A percentile compares a stretch with the other conserved stretches of the same genome.
phyloP scores from a whole-genome alignment of 2,797 vertebrate genomes.

The Calcarius lapponicus region DNA sequence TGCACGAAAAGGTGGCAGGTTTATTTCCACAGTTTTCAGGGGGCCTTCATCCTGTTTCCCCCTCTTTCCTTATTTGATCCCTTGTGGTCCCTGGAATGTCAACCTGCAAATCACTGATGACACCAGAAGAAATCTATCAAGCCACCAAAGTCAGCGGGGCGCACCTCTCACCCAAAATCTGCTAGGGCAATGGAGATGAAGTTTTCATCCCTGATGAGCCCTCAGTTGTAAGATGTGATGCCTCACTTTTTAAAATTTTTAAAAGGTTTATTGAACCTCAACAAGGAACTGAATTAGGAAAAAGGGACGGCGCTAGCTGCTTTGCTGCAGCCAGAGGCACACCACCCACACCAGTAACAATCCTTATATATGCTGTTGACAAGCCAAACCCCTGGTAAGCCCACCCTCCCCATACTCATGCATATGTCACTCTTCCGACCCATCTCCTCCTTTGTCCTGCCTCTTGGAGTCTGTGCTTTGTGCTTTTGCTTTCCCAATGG shows the following conservation, averaged over 20 bases:
- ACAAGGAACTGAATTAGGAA: not conserved
- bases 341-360: rapidly evolving
- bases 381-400: not conserved
- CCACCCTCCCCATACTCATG: not conserved
- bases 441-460: not conserved
- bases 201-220: not conserved
- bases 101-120: not conserved
- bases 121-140: not conserved
- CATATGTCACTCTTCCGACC: not conserved
- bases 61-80: not conserved
- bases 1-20: not conserved
- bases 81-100: not conserved
- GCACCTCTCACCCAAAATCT: not conserved
- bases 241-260: not conserved
- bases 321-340: not conserved
- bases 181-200: not conserved
- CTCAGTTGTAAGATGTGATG: not conserved
- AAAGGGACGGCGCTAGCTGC: rapidly evolving
- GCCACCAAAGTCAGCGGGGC: rapidly evolving
- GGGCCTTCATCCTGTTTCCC: not conserved
- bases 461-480: not conserved
- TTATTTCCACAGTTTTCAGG: not conserved
- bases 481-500: not conserved
- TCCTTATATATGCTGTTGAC: not conserved
- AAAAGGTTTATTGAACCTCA: not conserved